A percentile compares a stretch with the other conserved stretches of the same genome.
phyloP scores from a whole-genome alignment of 2,113 vertebrate species.

The Paradoxurus hermaphroditus region DNA sequence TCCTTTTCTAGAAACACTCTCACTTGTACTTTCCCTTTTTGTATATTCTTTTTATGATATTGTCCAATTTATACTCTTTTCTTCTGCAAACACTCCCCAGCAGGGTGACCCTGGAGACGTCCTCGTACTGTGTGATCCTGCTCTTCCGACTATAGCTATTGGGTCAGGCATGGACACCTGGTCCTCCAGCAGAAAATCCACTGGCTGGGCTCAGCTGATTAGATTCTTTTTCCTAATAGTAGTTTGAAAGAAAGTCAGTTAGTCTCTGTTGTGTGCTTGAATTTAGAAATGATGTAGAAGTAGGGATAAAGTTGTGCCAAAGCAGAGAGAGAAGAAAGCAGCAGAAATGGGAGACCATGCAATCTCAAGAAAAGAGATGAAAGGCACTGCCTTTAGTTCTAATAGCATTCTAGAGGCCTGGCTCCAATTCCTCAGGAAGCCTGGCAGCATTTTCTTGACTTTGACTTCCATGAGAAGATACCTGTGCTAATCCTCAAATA shows the following conservation, averaged over 20 bases:
- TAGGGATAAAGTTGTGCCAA: not conserved
- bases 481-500: not conserved
- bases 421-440: not conserved
- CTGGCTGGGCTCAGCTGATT: not conserved
- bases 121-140: not conserved
- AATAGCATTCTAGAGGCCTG: not conserved
- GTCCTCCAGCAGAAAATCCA: not conserved
- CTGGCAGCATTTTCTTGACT: not conserved
- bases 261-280: not conserved
- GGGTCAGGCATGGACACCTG: not conserved
- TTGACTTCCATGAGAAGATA: not conserved
- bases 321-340: not conserved
- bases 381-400: not conserved
- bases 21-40: not conserved
- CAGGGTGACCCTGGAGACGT: not conserved
- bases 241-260: not conserved
- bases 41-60: not conserved
- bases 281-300: not conserved
- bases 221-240: not conserved
- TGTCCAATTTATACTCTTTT: not conserved
- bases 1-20: not conserved
- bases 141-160: not conserved
- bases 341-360: not conserved
- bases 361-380: not conserved
- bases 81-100: not conserved